Percentiles rank a stretch among this genome's conserved stretches.
Evolutionary conservation across 2,888 invertebrate species (phyloP).

Genomic region (Tortrix viridana): DNA sequence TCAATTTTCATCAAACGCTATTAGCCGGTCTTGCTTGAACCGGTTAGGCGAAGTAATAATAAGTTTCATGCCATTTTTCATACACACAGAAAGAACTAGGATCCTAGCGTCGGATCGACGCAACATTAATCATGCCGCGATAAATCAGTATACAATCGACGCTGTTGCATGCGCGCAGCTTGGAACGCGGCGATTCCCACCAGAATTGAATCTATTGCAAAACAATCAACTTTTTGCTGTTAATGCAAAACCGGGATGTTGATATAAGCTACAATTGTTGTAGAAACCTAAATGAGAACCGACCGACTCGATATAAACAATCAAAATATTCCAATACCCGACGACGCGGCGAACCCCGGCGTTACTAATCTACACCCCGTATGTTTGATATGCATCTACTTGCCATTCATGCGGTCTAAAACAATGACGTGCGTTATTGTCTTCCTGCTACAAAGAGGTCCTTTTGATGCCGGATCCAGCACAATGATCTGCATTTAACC

Average conservation of each 20-base stretch:
- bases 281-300: constrained; percentile 11
- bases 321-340: constrained; percentile 19
- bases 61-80: constrained; percentile 26
- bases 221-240: constrained; percentile 46
- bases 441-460: constrained; percentile 71
- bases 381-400: constrained; percentile 35
- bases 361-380: constrained; percentile 29
- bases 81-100: constrained; percentile 26
- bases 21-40: constrained; percentile 3
- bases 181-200: constrained; percentile 44
- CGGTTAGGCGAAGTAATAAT: constrained; percentile 16
- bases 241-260: constrained; percentile 45
- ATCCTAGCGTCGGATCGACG: constrained; percentile 24
- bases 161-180: constrained; percentile 41
- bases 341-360: constrained; percentile 15
- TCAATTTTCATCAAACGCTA: constrained; percentile 17
- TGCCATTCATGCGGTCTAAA: constrained; percentile 47
- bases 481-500: constrained; percentile 72
- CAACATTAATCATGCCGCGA: constrained; percentile 39
- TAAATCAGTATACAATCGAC: constrained; percentile 38
- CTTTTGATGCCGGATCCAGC: constrained; percentile 66
- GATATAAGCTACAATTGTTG: constrained; percentile 38
- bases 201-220: constrained; percentile 47
- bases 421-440: constrained; percentile 67
- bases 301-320: constrained; percentile 24